phyloP scores from a whole-genome alignment of 2,888 invertebrate genomes.

The Sacculina carcini region DNA sequence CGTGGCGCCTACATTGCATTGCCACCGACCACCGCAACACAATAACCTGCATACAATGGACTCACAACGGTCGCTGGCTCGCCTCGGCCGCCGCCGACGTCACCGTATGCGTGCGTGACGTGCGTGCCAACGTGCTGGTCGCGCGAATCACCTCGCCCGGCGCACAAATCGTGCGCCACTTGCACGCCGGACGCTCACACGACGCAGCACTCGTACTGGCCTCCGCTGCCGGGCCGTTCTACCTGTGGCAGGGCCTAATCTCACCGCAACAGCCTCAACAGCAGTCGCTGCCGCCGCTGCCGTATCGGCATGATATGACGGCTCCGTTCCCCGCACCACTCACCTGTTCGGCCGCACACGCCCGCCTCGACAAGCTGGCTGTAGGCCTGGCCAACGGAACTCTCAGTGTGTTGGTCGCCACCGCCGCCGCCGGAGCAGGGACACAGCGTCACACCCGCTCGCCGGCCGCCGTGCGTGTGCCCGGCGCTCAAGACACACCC shows the following conservation, averaged over 20 bases:
- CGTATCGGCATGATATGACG: neutral
- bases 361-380: neutral
- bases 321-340: neutral
- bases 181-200: slow-evolving; percentile 19
- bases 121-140: slow-evolving; percentile 18
- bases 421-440: slow-evolving; percentile 16
- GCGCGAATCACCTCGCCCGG: slow-evolving; percentile 17
- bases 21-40: slow-evolving; percentile 23
- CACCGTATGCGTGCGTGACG: slow-evolving; percentile 20
- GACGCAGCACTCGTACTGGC: neutral
- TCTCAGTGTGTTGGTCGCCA: slow-evolving; percentile 18
- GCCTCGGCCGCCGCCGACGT: slow-evolving; percentile 20
- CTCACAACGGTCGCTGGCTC: slow-evolving; percentile 19
- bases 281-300: neutral
- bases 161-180: no score
- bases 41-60: slow-evolving; percentile 21
- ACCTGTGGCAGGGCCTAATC: neutral
- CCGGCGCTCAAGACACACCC: slow-evolving; percentile 8
- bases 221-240: neutral
- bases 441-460: neutral
- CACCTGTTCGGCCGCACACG: neutral
- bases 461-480: neutral
- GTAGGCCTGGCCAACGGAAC: slow-evolving; percentile 21
- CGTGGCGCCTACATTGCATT: slow-evolving; percentile 20
- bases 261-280: no score